Base-by-base conservation (phyloP, 2,113 vertebrate species). In the Xiphias gladius region DNA sequence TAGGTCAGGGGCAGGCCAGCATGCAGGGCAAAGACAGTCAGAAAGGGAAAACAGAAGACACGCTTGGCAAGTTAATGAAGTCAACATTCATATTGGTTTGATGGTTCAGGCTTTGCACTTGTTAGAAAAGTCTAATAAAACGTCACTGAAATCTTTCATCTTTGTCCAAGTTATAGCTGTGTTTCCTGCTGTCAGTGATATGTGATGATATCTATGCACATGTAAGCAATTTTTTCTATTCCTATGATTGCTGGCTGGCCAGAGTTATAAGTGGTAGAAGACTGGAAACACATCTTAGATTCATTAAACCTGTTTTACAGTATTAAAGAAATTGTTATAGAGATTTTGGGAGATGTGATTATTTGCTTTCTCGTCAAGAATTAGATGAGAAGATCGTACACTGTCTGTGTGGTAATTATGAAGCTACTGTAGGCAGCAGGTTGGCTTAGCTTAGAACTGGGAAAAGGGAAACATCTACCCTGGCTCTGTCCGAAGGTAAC, bases 1-100 rank as follows among this genome's bases (percentile, higher is more conserved):
- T 72, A 64, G 86, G 89, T 91, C 86, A 66, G 86, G 30, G 50
- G 64, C 66, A 66, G 85, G 83, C 43, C 77, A 52, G 73, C 50
- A 10, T 14, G n/a, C 48, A 50, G 70, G 64, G 63, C 52, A 62
- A 20, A 84, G 46, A 58, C 4, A 1, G 52, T 39, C 68, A 76
- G 68, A 79, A n/a, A 73, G 73, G 74, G 67, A 89, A 73, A 74
- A 75, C 67, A 65, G 66, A 79, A 41, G 62, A 73, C 88, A 63
- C 2, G 46, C 52, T 28, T 46, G 17, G 84, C 66, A 89, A 92
- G 64, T 67, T 75, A 86, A 92, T 80, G 50, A 84, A 83, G 50
- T 68, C 70, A 59, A 58, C 46, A 55, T 80, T 78, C 24, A 67
- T 20, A 73, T 39, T 35, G 48, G 58, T 63, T 82, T 78, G 63